Evolutionary conservation across 2,113 vertebrate species (phyloP), one percentile per base, ranked within the genome.

Genomic region (Alces alces): DNA sequence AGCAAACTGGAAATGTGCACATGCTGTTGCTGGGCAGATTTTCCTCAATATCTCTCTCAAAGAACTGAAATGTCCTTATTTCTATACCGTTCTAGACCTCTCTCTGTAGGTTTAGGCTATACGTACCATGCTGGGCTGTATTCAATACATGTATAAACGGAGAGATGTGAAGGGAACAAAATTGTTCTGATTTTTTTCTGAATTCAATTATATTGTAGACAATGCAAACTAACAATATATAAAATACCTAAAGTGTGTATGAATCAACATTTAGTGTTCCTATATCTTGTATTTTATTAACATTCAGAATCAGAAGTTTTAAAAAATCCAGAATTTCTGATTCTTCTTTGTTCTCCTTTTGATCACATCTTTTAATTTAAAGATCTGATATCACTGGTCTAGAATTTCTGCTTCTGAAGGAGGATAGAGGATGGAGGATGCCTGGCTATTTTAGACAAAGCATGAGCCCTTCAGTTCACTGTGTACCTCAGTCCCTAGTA

Each of bases 401-500:
- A 19, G 52, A 92, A 92, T 94, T 82, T 19, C 93, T 27, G 1
- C 43, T 78, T 87, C 27, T 57, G 19, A 73, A 66, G 11, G 11
- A 33, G 58, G 78, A 2, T 2, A 0, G 64, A 66, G 33, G 64
- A 54, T 21, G 11, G 10, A 45, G 58, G 47, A 2, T 3, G 0
- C 6, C 11, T 4, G 4, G 3, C 17, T 91, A 10, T 58, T 97
- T 96, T 16, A 93, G 27, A 39, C 2, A 27, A 7, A 3, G 6
- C 1, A 21, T 9, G 16, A 64, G 4, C 3, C 25, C 36, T 58
- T 6, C 8, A 33, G 4, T 58, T 89, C 45, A 89, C 33, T 23
- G 8, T 3, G 16, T 9, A 61, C 2, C 0, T 43, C 6, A 2
- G 61, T 39, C 14, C 21, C 13, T 39, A n/a, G 25, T 27, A 70